Evolutionary conservation across 1,140 invertebrate species (phyloP).

Genomic region (Aradophagus sp.): DNA sequence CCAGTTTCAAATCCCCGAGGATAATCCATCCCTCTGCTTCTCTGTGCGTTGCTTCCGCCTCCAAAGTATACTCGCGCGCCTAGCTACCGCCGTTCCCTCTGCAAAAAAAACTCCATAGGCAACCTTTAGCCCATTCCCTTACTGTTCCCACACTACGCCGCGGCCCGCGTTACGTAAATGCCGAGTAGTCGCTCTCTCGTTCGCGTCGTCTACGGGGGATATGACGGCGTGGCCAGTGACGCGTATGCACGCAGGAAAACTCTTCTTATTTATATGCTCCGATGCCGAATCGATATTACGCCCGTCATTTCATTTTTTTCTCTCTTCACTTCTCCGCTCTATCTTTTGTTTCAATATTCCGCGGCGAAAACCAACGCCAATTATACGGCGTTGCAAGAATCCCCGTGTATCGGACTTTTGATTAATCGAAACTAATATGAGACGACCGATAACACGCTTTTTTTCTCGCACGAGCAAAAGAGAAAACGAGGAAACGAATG

Average conservation of each 20-base stretch:
- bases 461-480: no score
- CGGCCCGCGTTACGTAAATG: slow-evolving; percentile 67
- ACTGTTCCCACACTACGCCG: slow-evolving; percentile 50
- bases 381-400: no score
- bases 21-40: slow-evolving; percentile 59
- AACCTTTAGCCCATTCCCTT: slow-evolving; percentile 57
- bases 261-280: slow-evolving; percentile 74
- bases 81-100: slow-evolving; percentile 48
- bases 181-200: slow-evolving; percentile 62
- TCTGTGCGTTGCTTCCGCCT: slow-evolving; percentile 57
- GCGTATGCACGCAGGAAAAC: slow-evolving; percentile 74
- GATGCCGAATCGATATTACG: slow-evolving; percentile 71
- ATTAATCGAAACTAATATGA: no score
- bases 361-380: neutral
- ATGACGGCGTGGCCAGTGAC: slow-evolving; percentile 70
- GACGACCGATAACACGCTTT: no score
- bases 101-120: slow-evolving; percentile 52
- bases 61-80: slow-evolving; percentile 45
- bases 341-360: neutral
- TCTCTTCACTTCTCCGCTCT: slow-evolving; percentile 37
- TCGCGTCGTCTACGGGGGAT: slow-evolving; percentile 64
- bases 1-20: slow-evolving; percentile 56
- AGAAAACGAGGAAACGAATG: no score
- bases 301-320: slow-evolving; percentile 57
- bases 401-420: no score